Evolutionary conservation across 2,113 vertebrate genomes (phyloP).

Genomic region (Alaudala cheleensis): DNA sequence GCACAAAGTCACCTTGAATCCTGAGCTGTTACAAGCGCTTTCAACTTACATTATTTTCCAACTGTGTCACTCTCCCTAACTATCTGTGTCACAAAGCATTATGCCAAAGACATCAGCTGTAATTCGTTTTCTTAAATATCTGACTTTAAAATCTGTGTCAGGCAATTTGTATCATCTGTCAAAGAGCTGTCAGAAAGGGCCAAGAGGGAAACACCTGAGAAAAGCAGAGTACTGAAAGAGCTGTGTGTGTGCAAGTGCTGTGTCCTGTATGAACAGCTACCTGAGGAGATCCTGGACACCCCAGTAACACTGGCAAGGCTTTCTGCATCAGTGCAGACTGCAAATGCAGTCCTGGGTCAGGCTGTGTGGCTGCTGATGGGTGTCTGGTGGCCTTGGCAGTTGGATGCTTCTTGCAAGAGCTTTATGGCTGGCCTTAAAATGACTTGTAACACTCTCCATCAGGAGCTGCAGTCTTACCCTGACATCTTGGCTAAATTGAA

Average conservation of each 20-base stretch:
- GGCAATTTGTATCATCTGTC: conserved; percentile 59
- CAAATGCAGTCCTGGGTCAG: not conserved
- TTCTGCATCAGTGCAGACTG: not conserved
- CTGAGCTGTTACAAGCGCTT: not conserved
- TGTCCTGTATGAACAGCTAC: not conserved
- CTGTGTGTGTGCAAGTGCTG: not conserved
- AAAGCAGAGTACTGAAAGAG: not conserved
- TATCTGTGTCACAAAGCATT: conserved; percentile 56
- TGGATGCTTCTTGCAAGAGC: not conserved
- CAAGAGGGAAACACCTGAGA: conserved; percentile 63
- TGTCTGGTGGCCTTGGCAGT: not conserved
- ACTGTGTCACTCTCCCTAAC: conserved; percentile 38
- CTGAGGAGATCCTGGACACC: not conserved
- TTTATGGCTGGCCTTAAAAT: not conserved
- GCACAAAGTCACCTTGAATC: conserved; percentile 54
- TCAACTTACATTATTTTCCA: conserved; percentile 49
- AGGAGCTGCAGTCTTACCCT: not conserved
- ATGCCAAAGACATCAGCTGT: conserved; percentile 30
- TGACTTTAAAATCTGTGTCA: conserved; percentile 54
- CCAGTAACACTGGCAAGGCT: not conserved
- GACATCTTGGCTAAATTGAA: not conserved
- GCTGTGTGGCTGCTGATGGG: not conserved
- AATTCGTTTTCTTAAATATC: conserved; percentile 64
- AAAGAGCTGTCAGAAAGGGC: conserved; percentile 50
- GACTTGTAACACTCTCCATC: not conserved